Base-by-base conservation (phyloP, 2,888 invertebrate species). In the Penaeus monodon region DNA sequence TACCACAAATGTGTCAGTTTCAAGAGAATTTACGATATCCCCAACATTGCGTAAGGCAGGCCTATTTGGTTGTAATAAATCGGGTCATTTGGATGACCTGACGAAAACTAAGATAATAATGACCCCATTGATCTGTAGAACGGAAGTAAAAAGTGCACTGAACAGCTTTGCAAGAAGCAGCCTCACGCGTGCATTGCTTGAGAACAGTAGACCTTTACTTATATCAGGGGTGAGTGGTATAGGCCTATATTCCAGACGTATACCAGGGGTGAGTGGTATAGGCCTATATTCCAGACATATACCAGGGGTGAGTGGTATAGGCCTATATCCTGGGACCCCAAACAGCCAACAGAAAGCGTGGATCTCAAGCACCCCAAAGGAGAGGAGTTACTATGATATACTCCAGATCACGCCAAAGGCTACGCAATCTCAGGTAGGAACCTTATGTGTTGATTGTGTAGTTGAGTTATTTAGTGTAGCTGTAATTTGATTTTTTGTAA, bases 371-470 rank as follows among this genome's bases (percentile, higher is more conserved):
- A 20, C 4, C 38, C 29, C 17, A 0, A 14, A 64, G 7, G 33
- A 49, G 64, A 81, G n/a, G 22, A 85, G 22, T 29, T 81, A 81
- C 29, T 85, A 85, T 27, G 85, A 85, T 22, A 29, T 74, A 8
- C 81, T 85, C 1, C 38, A 81, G 22, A 63, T 85, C 24, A 65
- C 85, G 8, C 85, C 85, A 29, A 85, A 85, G 49, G 85, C 85
- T 65, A 85, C 85, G 22, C 85, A 85, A 49, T 73, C 77, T 12
- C 82, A 87, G 83, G 83, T 93, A 57, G 92, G 64, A 7, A 38
- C 17, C 7, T 29, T 33, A 1, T 65, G 63, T 79, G n/a, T 27
- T 29, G 10, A 22, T 22, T 20, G 17, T 33, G 77, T 57, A 17
- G n/a, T 68, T 70, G 44, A 44, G 44, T 44, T 10, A 44, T 44